Evolutionary conservation across 2,113 vertebrate species (phyloP).

Genomic region (Propithecus coquereli): DNA sequence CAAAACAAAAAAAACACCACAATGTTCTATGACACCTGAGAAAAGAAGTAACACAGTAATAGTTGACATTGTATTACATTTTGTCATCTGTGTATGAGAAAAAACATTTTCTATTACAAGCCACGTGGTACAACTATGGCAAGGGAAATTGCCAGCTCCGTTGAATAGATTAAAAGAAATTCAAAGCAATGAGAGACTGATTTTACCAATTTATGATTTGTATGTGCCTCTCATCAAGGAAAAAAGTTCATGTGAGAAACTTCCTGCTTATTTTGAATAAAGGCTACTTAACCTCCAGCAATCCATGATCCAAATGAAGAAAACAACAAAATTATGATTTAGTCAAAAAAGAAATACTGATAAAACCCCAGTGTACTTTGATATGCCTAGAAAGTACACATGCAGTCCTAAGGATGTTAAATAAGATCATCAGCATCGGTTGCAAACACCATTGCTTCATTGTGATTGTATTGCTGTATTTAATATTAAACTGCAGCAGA

Average conservation of each 20-base stretch:
- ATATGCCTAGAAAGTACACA: neutral
- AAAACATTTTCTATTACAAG: neutral
- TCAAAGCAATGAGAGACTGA: neutral
- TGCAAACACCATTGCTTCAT: neutral
- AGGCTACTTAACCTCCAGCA: neutral
- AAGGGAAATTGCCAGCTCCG: neutral
- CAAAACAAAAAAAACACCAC: neutral
- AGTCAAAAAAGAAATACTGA: neutral
- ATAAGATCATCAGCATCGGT: neutral
- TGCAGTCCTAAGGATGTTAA: neutral
- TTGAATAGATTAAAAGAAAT: neutral
- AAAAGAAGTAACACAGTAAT: neutral
- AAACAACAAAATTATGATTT: neutral
- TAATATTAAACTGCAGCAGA: neutral
- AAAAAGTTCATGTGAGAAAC: neutral
- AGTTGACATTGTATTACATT: neutral
- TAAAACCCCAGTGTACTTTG: neutral
- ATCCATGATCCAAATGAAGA: neutral
- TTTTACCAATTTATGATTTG: neutral
- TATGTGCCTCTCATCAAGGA: neutral
- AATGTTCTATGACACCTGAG: neutral
- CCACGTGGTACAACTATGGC: neutral
- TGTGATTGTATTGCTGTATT: neutral
- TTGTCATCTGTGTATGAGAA: neutral
- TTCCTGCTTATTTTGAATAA: neutral